Evolutionary conservation across 1,140 invertebrate genomes (phyloP).

Genomic region (Diorhabda sublineata): DNA sequence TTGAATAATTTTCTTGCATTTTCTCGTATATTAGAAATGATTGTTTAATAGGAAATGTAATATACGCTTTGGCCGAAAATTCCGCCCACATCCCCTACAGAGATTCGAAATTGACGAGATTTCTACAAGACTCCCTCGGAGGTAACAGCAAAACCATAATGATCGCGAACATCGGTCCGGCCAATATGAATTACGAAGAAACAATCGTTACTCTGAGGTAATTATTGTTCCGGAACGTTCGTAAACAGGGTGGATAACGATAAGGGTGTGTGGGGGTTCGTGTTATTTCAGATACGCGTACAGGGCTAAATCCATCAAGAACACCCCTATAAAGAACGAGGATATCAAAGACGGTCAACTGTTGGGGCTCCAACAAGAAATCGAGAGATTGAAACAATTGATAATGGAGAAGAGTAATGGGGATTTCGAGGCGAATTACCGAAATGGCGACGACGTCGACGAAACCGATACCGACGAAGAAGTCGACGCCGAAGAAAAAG

Average conservation of each 20-base stretch:
- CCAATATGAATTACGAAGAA: constrained; percentile 93
- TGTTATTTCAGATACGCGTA: constrained; percentile 66
- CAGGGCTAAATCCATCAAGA: constrained; percentile 91
- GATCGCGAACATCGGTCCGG: constrained; percentile 96
- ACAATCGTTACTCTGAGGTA: constrained; percentile 81
- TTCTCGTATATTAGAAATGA: neutral
- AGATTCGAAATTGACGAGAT: constrained; percentile 89
- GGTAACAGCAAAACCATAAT: constrained; percentile 96
- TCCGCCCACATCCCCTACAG: constrained; percentile 87
- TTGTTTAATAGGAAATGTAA: constrained; percentile 77
- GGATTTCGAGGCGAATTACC: constrained; percentile 3
- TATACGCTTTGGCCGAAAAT: constrained; percentile 87
- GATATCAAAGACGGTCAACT: constrained; percentile 63
- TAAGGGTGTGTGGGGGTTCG: too few species aligned
- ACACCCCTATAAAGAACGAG: constrained; percentile 92
- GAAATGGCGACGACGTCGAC: constrained; percentile 30
- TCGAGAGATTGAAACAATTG: constrained; percentile 42
- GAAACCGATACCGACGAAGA: constrained; percentile 35
- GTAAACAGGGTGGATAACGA: too few species aligned
- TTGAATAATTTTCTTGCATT: neutral
- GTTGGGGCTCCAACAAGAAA: constrained; percentile 42
- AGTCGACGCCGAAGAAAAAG: constrained; percentile 38
- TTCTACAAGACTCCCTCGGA: constrained; percentile 90
- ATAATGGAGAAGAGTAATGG: constrained; percentile 42
- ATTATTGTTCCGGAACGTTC: too few species aligned